Conservation (phyloP, 2,113 vertebrate genomes). For the Carassius gibelio region DNA sequence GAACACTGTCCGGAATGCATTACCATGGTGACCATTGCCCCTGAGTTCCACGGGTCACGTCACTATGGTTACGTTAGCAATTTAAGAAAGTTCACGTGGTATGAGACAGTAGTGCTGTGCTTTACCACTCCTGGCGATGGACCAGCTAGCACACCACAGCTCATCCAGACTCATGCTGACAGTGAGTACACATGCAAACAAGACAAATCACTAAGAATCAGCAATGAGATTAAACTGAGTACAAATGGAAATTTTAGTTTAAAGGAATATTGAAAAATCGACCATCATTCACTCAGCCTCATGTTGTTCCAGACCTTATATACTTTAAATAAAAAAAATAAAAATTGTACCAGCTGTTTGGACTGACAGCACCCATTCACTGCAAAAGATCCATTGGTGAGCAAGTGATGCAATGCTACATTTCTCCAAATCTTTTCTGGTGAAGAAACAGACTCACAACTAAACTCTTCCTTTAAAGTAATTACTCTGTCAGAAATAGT, state of each 20-base stretch:
- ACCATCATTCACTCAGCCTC: too few relatives aligned
- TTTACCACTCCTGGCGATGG: conserved; percentile 95
- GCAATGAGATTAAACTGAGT: too few relatives aligned
- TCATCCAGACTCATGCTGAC: conserved; percentile 87
- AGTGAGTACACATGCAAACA: conserved; percentile 78
- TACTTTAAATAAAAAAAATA: too few relatives aligned
- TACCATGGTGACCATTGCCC: conserved; percentile 85
- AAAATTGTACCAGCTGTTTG: not conserved
- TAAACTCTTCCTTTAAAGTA: not conserved
- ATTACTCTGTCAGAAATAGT: not conserved
- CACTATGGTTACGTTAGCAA: conserved; percentile 86
- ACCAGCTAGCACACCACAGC: conserved; percentile 80
- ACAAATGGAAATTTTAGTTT: too few relatives aligned
- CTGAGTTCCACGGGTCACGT: conserved; percentile 85
- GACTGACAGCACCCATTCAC: not conserved
- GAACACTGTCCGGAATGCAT: conserved; percentile 76
- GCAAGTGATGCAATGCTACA: not conserved
- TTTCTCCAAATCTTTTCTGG: not conserved
- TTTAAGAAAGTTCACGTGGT: conserved; percentile 88
- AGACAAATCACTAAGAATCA: too few relatives aligned
- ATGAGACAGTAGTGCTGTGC: conserved; percentile 86
- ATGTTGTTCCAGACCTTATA: too few relatives aligned
- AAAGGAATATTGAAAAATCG: too few relatives aligned
- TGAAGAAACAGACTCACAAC: too few relatives aligned
- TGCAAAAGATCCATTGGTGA: not conserved